A percentile compares a stretch with the other conserved stretches of the same genome.
phyloP scores from a whole-genome alignment of 2,888 invertebrate genomes.

The Eristalis pertinax region DNA sequence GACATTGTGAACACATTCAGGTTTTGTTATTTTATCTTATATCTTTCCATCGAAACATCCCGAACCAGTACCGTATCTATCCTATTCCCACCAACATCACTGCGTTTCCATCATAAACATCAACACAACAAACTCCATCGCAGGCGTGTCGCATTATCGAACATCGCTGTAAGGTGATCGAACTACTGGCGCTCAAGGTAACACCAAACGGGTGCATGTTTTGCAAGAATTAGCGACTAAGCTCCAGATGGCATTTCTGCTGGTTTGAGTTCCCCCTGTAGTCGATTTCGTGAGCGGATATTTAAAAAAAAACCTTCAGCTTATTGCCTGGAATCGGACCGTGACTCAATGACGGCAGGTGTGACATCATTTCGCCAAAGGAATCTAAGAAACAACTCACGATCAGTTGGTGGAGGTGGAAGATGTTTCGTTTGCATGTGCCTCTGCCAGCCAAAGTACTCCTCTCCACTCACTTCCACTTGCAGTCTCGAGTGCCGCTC shows the following conservation, averaged over 20 bases:
- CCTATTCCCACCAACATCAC: too few species aligned
- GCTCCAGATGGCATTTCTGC: conserved; percentile 10
- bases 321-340: background rate
- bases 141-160: background rate
- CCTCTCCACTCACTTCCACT: conserved; percentile 8
- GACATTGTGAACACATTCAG: background rate
- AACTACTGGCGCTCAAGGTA: conserved; percentile 44
- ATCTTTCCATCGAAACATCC: background rate
- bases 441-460: background rate
- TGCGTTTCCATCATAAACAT: too few species aligned
- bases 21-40: background rate
- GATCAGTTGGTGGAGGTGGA: background rate
- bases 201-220: conserved; percentile 6
- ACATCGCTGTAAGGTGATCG: conserved; percentile 19
- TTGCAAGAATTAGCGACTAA: conserved; percentile 27
- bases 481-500: conserved; percentile 13
- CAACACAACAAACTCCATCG: background rate
- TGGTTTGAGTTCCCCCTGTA: background rate
- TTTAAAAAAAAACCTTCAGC: background rate
- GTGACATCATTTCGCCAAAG: conserved; percentile 34
- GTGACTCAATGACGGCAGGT: background rate
- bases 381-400: background rate
- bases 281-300: background rate
- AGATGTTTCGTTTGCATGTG: background rate
- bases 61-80: too few species aligned